Percentiles rank a stretch among this genome's conserved stretches.
These are phyloP conservation scores for Plagodis pulveraria DNA, from an alignment of 2,888 invertebrate genomes.

Conservation along the genomic window DNA sequence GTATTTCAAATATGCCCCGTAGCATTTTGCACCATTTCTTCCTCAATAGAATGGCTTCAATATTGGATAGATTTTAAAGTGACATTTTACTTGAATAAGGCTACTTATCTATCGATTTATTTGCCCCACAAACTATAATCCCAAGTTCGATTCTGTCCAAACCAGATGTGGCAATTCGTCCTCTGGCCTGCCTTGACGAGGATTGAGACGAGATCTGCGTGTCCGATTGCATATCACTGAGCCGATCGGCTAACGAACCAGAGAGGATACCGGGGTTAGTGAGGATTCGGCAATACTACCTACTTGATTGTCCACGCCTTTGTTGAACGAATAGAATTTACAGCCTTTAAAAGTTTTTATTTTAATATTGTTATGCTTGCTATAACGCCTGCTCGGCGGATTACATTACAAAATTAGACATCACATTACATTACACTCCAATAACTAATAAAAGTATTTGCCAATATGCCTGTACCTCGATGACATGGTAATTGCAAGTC, in stretches of 20 bases:
- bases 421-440: too few species aligned
- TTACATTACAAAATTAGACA: too few species aligned
- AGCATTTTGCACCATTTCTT: too few species aligned
- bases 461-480: neutral
- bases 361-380: too few species aligned
- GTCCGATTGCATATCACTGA: slow-evolving; percentile 47
- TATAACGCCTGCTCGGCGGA: too few species aligned
- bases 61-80: too few species aligned
- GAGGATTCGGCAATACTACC: slow-evolving; percentile 5
- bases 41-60: too few species aligned
- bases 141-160: slow-evolving; percentile 26
- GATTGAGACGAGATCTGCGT: slow-evolving; percentile 40
- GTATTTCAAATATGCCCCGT: too few species aligned
- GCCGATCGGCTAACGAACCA: slow-evolving; percentile 43
- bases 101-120: neutral
- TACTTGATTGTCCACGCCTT: slow-evolving; percentile 16
- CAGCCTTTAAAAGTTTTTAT: neutral
- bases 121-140: slow-evolving; percentile 1
- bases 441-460: neutral
- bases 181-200: slow-evolving; percentile 41
- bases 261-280: slow-evolving; percentile 18
- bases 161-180: slow-evolving; percentile 52
- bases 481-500: too few species aligned
- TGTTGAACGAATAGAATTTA: slow-evolving; percentile 20
- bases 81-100: too few species aligned